phyloP scores from a whole-genome alignment of 2,888 invertebrate genomes.

The Coremacera marginata region DNA sequence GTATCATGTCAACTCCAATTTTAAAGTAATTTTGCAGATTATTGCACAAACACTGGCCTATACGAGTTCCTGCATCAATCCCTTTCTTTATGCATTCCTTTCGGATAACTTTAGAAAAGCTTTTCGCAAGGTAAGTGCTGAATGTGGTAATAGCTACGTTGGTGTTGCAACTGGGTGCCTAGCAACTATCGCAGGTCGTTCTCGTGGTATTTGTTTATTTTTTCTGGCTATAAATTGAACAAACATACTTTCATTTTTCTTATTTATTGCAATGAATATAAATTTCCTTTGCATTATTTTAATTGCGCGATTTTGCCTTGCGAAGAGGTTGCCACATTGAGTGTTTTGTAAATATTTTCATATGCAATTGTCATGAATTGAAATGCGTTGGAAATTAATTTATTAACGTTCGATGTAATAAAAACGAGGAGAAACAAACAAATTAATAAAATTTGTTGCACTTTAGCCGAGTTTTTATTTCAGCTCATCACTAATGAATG shows the following conservation, averaged over 20 bases:
- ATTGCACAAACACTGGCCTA: slow-evolving; percentile 86
- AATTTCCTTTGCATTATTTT: not conserved
- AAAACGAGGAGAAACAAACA: too few relatives aligned
- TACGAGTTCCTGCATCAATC: slow-evolving; percentile 94
- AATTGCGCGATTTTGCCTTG: not conserved
- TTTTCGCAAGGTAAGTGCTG: slow-evolving; percentile 75
- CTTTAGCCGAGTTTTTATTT: too few relatives aligned
- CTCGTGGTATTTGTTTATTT: not conserved
- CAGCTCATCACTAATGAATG: too few relatives aligned
- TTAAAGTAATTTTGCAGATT: slow-evolving; percentile 79
- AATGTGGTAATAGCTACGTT: not conserved
- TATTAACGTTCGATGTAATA: slow-evolving; percentile 9
- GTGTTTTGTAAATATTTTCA: slow-evolving; percentile 37
- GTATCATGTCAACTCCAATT: slow-evolving; percentile 68
- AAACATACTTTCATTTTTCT: not conserved
- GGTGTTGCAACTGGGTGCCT: not conserved
- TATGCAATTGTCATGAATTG: slow-evolving; percentile 23
- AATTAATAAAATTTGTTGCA: too few relatives aligned
- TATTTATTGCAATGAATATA: slow-evolving; percentile 10
- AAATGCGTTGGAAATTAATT: slow-evolving; percentile 1
- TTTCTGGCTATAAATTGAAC: not conserved
- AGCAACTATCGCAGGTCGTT: not conserved
- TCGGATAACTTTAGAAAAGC: slow-evolving; percentile 95
- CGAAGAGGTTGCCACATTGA: slow-evolving; percentile 5
- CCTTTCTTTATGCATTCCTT: slow-evolving; percentile 92